Evolutionary conservation across 2,888 invertebrate genomes (phyloP).

Genomic region (Adelphocoris suturalis): DNA sequence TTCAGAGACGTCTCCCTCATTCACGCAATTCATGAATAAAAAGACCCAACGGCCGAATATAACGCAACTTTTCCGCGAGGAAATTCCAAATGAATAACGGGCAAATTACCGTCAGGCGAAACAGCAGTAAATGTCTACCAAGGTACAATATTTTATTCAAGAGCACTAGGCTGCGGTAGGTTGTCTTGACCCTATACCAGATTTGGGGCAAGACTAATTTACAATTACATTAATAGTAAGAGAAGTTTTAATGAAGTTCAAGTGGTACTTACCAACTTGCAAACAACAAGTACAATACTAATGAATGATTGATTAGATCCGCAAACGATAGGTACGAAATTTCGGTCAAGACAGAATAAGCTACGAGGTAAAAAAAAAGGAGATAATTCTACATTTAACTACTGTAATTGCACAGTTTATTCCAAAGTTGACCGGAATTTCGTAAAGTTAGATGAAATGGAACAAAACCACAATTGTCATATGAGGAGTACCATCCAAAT

Average conservation of each 20-base stretch:
- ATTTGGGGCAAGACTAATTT: neutral
- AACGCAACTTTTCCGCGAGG: neutral
- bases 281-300: neutral
- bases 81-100: neutral
- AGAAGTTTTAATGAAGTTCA: neutral
- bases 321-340: neutral
- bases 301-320: too few species aligned
- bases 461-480: too few species aligned
- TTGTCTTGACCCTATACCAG: neutral
- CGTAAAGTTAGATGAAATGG: too few species aligned
- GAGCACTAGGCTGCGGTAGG: neutral
- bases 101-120: neutral
- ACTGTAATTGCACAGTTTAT: too few species aligned
- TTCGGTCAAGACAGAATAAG: neutral
- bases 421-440: too few species aligned
- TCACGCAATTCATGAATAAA: slow-evolving; percentile 57
- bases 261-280: neutral
- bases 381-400: too few species aligned
- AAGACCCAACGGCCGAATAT: neutral
- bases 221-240: neutral
- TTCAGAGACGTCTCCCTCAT: neutral
- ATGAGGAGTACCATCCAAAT: too few species aligned
- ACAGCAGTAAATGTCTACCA: neutral
- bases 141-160: neutral
- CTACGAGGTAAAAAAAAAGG: too few species aligned